Evolutionary conservation across 2,113 vertebrate genomes (phyloP).

Genomic region (Stigmatopora argus): DNA sequence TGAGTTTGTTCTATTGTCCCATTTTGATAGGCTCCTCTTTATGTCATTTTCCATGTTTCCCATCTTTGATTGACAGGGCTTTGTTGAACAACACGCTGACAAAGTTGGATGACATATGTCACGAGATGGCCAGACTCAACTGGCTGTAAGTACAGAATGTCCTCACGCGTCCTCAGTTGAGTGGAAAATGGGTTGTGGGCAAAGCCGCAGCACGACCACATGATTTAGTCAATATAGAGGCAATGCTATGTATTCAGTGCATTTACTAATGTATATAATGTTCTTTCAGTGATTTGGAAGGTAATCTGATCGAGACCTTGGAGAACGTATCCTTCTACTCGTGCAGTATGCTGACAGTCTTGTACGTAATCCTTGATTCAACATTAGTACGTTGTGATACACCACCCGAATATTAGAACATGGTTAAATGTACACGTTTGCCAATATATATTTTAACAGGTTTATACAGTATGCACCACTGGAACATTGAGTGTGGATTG

Average conservation of each 20-base stretch:
- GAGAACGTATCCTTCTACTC: conserved; percentile 84
- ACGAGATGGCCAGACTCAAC: conserved; percentile 82
- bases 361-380: conserved; percentile 75
- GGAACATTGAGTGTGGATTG: neutral
- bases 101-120: conserved; percentile 78
- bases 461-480: neutral
- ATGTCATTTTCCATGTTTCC: neutral
- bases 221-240: neutral
- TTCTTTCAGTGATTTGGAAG: conserved; percentile 84
- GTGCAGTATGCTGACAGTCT: conserved; percentile 84
- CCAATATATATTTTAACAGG: no score
- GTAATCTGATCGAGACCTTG: conserved; percentile 83
- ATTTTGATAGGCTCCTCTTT: neutral
- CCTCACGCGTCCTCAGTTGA: neutral
- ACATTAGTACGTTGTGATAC: neutral
- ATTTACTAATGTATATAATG: neutral
- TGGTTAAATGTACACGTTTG: neutral
- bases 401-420: neutral
- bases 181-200: neutral
- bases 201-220: neutral
- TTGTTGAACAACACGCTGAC: conserved; percentile 86
- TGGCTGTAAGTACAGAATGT: conserved; percentile 83
- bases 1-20: conserved; percentile 68
- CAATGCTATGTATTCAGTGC: no score
- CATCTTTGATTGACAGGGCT: conserved; percentile 66